These are phyloP conservation scores for Euwallacea fornicatus DNA, from an alignment of 1,140 invertebrate species.

Conservation along the genomic window DNA sequence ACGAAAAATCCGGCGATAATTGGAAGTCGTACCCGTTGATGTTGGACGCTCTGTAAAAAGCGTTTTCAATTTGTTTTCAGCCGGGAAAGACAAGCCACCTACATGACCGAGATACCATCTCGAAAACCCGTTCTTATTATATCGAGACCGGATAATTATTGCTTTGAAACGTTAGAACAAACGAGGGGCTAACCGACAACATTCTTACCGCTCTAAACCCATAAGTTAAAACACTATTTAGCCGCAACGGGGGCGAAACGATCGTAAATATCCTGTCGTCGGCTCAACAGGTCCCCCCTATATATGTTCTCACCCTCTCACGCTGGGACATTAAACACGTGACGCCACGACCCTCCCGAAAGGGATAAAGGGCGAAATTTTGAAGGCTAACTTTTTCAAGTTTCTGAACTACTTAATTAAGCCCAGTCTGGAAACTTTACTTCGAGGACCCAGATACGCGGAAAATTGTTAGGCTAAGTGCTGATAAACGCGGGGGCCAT, in stretches of 20 bases:
- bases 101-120: conserved; percentile 18
- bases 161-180: conserved; percentile 21
- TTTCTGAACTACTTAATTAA: too few species aligned
- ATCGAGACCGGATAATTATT: conserved; percentile 11
- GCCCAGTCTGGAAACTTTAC: too few species aligned
- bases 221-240: too few species aligned
- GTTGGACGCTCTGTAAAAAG: conserved; percentile 8
- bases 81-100: conserved; percentile 21
- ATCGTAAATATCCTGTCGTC: conserved; percentile 13
- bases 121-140: conserved; percentile 10
- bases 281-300: conserved; percentile 12
- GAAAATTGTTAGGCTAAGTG: conserved; percentile 1
- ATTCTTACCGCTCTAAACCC: too few species aligned
- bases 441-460: too few species aligned
- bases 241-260: neutral
- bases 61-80: conserved; percentile 25
- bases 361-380: conserved; percentile 9
- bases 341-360: conserved; percentile 11
- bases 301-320: conserved; percentile 12
- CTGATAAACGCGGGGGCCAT: neutral
- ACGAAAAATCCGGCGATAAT: conserved; percentile 14
- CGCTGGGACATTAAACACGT: conserved; percentile 7
- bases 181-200: conserved; percentile 8
- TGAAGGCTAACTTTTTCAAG: neutral
- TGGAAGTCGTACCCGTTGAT: conserved; percentile 9